Base-by-base conservation (phyloP, 2,888 invertebrate species). In the Pycnomerus fuliginosus region DNA sequence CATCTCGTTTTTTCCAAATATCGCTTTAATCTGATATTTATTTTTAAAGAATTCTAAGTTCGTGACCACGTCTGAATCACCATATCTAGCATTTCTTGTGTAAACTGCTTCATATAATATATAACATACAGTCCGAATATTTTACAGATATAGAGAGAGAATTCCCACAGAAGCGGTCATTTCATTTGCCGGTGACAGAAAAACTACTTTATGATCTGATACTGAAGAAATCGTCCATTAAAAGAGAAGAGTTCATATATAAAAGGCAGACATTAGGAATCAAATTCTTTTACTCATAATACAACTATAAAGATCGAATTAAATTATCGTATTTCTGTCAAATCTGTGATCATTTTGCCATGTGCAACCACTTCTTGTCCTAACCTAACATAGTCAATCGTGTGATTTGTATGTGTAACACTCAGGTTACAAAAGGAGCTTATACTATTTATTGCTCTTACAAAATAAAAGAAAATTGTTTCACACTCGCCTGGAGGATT, bases 381-480 rank as follows among this genome's bases (percentile, higher is more conserved):
- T 39, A 36, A 46, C 38, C 65, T 62, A 62, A 67, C 56, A 66
- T 64, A 65, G 68, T 49, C 64, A 67, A 67, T 63, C 42, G 41
- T 45, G 66, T 58, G 66, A 67, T 68, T 67, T 67, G 67, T 68
- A 68, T 68, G 68, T 64, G 66, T 64, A 65, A 61, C 67, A 59
- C 62, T 56, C n/a, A n/a, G n/a, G n/a, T n/a, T n/a, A n/a, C n/a
- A n/a, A n/a, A n/a, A n/a, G n/a, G n/a, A n/a, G n/a, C n/a, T 61
- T 63, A 64, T 61, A 65, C 62, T 63, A 63, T 61, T 65, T 62
- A 62, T 61, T 63, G 60, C 61, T 58, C 49, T 55, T 54, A 57
- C 60, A 59, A 62, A 64, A 62, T 61, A 58, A 63, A 63, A 63
- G 62, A 65, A 65, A n/a, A 67, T 62, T 64, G 67, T 66, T 68